Percentiles rank a stretch among this genome's conserved stretches.
Conservation (phyloP, 35 echinoderm and acorn worm genomes). For the Strongylocentrotus purpuratus region DNA sequence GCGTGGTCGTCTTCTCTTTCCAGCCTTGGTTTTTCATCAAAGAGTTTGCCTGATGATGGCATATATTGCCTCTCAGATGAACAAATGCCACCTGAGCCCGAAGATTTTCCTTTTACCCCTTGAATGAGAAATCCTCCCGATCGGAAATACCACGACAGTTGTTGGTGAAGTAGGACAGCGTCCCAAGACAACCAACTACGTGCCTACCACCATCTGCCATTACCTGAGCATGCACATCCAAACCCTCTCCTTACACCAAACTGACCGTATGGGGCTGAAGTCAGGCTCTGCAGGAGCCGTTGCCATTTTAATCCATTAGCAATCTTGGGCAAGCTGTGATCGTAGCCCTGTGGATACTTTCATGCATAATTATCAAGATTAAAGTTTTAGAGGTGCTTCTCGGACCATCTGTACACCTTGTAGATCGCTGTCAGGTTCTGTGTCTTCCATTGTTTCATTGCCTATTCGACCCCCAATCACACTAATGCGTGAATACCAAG, state of each 20-base stretch:
- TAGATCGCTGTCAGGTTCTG: not conserved
- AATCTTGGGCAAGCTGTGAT: slow-evolving; percentile 13
- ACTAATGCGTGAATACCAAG: not conserved
- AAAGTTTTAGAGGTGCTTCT: slow-evolving; percentile 41
- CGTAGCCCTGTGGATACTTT: slow-evolving; percentile 30
- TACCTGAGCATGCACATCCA: not conserved
- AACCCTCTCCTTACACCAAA: not conserved
- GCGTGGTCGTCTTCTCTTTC: not conserved
- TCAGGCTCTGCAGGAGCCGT: not conserved
- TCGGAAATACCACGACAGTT: slow-evolving; percentile 37
- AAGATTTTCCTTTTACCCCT: not conserved
- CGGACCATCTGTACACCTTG: slow-evolving; percentile 30
- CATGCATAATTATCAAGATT: slow-evolving; percentile 46
- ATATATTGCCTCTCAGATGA: not conserved
- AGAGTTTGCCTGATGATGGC: not conserved
- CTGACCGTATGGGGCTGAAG: slow-evolving; percentile 28
- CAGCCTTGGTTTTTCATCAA: not conserved
- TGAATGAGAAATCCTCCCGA: not conserved
- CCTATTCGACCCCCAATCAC: not conserved
- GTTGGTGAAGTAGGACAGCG: slow-evolving; percentile 30
- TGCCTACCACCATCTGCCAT: slow-evolving; percentile 33
- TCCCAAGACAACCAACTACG: slow-evolving; percentile 17
- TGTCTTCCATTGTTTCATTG: slow-evolving; percentile 15
- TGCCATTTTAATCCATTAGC: slow-evolving; percentile 37
- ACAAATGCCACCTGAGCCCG: not conserved